Percentiles rank a stretch among this genome's conserved stretches.
These are phyloP conservation scores for Silurus asotus DNA, from an alignment of 2,113 vertebrate genomes.

Conservation along the genomic window DNA sequence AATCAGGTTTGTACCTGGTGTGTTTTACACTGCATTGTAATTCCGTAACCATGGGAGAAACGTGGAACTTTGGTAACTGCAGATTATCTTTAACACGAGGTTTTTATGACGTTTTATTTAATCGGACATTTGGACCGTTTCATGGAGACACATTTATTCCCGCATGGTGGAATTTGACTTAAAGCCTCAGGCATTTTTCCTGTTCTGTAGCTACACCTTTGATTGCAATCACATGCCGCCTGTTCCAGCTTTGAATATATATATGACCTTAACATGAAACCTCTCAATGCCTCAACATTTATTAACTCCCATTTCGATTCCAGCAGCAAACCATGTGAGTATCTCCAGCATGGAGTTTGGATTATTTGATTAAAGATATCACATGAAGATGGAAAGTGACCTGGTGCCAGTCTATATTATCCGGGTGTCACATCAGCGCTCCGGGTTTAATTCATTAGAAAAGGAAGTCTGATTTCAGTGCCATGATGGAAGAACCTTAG, in stretches of 20 bases:
- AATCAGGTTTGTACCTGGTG: too few species aligned
- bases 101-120: not conserved
- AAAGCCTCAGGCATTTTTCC: not conserved
- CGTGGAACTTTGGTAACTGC: not conserved
- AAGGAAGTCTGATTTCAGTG: not conserved
- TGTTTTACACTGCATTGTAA: not conserved
- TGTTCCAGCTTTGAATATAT: not conserved
- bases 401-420: not conserved
- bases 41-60: not conserved
- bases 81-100: too few species aligned
- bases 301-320: not conserved
- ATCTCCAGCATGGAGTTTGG: not conserved
- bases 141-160: not conserved
- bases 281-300: not conserved
- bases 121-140: not conserved
- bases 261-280: not conserved
- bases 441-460: not conserved
- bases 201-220: not conserved
- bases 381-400: not conserved
- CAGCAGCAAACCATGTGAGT: not conserved
- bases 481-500: not conserved
- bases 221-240: not conserved
- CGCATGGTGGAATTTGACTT: not conserved
- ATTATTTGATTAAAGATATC: not conserved
- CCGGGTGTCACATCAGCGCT: not conserved